These are phyloP conservation scores for Tetheella fluctuosa DNA, from an alignment of 2,888 invertebrate genomes.

Conservation along the genomic window DNA sequence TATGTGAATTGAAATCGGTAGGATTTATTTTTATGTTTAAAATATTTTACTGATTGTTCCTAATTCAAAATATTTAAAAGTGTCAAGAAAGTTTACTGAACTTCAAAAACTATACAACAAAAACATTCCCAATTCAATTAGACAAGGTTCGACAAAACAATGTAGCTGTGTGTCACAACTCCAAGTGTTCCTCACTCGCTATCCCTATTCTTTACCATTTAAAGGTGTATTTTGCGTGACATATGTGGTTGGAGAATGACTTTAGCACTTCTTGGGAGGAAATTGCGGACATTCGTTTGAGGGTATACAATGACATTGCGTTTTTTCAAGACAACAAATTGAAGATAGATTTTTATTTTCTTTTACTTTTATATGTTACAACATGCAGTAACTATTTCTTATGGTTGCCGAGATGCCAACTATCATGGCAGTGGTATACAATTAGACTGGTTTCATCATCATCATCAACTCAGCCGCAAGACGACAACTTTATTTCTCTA, in stretches of 20 bases:
- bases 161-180: constrained; percentile 45
- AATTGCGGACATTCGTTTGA: constrained; percentile 74
- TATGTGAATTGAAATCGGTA: too few species aligned
- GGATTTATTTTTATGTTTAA: too few species aligned
- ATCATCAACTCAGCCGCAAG: too few species aligned
- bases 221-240: constrained; percentile 66
- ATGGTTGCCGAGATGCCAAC: too few species aligned
- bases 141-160: constrained; percentile 29
- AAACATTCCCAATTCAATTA: not conserved
- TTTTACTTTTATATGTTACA: not conserved
- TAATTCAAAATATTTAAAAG: too few species aligned
- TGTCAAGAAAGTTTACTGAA: too few species aligned
- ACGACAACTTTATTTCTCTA: too few species aligned
- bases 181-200: constrained; percentile 50
- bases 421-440: too few species aligned
- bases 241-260: constrained; percentile 77
- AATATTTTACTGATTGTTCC: too few species aligned
- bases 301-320: constrained; percentile 71
- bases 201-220: constrained; percentile 60
- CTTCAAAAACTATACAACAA: too few species aligned
- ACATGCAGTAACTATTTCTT: too few species aligned
- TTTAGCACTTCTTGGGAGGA: constrained; percentile 63
- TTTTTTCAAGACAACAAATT: constrained; percentile 57
- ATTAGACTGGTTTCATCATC: too few species aligned
- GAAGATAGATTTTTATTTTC: not conserved